Conservation (phyloP, 2,888 invertebrate genomes). For the Loripinus fragilis region DNA sequence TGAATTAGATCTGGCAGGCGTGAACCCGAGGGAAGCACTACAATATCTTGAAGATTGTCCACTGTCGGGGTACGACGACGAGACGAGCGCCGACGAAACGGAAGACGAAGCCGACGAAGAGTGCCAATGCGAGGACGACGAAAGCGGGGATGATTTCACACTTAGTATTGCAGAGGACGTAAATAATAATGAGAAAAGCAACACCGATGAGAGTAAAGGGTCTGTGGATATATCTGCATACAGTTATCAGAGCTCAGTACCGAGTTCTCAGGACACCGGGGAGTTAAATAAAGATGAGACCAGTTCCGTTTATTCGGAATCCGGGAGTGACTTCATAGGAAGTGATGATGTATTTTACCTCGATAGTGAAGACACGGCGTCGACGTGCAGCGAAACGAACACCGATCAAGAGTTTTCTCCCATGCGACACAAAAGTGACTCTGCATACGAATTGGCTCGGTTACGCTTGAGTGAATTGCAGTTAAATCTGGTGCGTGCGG, state of each 20-base stretch:
- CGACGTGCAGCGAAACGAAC: conserved; percentile 5
- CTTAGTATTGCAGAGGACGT: conserved; percentile 39
- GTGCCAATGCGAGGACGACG: conserved; percentile 3
- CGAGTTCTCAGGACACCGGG: not conserved
- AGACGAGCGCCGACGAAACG: conserved; percentile 18
- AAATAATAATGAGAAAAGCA: conserved; percentile 36
- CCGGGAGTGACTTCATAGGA: not conserved
- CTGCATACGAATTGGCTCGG: not conserved
- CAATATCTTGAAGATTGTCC: conserved; percentile 41
- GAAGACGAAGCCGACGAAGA: conserved; percentile 23
- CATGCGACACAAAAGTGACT: not conserved
- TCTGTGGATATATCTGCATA: not conserved
- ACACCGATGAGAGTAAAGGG: not conserved
- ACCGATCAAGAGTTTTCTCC: conserved; percentile 11
- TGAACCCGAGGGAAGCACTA: conserved; percentile 55
- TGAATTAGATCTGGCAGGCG: conserved; percentile 61
- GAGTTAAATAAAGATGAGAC: not conserved
- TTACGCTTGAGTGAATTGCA: conserved; percentile 18
- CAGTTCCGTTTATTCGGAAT: not conserved
- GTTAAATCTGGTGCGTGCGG: conserved; percentile 28
- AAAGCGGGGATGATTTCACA: conserved; percentile 34
- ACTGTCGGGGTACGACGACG: conserved; percentile 28
- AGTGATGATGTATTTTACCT: conserved; percentile 4
- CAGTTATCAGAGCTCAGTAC: not conserved
- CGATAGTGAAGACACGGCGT: conserved; percentile 32